A percentile compares a stretch with the other conserved stretches of the same genome.
phyloP scores from a whole-genome alignment of 2,888 invertebrate species.

The Sipha maydis region DNA sequence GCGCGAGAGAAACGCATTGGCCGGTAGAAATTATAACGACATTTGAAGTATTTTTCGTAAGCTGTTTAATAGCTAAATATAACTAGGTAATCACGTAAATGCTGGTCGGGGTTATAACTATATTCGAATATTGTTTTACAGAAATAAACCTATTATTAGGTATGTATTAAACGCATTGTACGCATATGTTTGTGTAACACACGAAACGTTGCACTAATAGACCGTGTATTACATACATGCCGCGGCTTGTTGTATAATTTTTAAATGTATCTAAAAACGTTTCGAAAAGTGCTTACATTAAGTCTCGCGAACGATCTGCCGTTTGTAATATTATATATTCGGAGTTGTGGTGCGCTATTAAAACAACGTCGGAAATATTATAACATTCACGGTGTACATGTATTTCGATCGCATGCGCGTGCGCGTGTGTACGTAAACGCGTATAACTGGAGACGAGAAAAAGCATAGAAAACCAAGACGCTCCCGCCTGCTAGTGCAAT shows the following conservation, averaged over 20 bases:
- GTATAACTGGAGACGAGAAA: background rate
- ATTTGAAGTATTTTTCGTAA: slow-evolving; percentile 8
- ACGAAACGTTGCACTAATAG: background rate
- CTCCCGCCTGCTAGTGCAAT: background rate
- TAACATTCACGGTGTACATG: background rate
- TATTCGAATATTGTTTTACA: slow-evolving; percentile 2
- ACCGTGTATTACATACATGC: background rate
- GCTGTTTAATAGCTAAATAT: background rate
- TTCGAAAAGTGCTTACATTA: background rate
- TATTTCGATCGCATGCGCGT: background rate
- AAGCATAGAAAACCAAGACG: background rate
- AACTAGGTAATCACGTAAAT: background rate
- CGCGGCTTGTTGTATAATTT: background rate
- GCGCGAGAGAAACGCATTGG: background rate
- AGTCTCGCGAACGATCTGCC: background rate
- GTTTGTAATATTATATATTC: background rate
- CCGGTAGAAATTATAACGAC: slow-evolving; percentile 4
- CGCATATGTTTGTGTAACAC: background rate
- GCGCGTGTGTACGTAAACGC: background rate
- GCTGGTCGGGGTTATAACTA: background rate
- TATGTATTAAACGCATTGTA: background rate
- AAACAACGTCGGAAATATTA: background rate
- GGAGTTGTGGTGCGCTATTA: background rate
- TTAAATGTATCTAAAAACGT: background rate
- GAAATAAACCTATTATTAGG: slow-evolving; percentile 20